Conservation (phyloP, 1,140 invertebrate species). For the Musca domestica region DNA sequence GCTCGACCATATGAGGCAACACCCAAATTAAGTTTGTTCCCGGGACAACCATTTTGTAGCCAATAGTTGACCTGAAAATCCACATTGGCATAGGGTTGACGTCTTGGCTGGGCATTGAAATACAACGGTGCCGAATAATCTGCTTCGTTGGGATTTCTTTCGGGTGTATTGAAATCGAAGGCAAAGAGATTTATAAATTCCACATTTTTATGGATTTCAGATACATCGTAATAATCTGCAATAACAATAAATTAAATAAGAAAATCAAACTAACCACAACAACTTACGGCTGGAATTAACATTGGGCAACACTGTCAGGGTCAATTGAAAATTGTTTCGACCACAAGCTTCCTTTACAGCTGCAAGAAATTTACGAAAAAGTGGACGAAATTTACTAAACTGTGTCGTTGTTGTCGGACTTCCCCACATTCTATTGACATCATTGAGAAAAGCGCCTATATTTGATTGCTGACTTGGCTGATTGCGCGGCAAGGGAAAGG, state of each 20-base stretch:
- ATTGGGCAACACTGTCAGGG: constrained; percentile 71
- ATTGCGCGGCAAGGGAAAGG: constrained; percentile 76
- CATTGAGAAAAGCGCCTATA: constrained; percentile 56
- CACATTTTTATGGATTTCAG: constrained; percentile 65
- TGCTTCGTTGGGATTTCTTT: constrained; percentile 70
- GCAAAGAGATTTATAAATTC: constrained; percentile 77
- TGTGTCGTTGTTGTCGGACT: constrained; percentile 65
- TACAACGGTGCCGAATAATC: constrained; percentile 71
- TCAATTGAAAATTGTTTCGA: constrained; percentile 63
- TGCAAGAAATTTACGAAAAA: constrained; percentile 67
- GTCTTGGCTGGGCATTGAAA: constrained; percentile 55
- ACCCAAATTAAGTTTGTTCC: constrained; percentile 76
- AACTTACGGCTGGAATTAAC: constrained; percentile 70
- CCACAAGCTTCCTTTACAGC: constrained; percentile 67
- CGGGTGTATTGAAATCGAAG: constrained; percentile 75
- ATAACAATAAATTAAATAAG: background rate
- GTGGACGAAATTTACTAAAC: constrained; percentile 69
- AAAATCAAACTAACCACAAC: background rate
- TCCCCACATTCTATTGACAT: constrained; percentile 61
- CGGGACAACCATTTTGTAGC: constrained; percentile 63
- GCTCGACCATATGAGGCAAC: constrained; percentile 79
- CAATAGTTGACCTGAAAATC: constrained; percentile 64
- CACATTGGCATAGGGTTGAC: constrained; percentile 56
- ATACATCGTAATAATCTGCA: constrained; percentile 67
- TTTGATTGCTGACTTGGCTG: constrained; percentile 72